phyloP scores from a whole-genome alignment of 1,140 invertebrate genomes.

The Periplaneta americana region DNA sequence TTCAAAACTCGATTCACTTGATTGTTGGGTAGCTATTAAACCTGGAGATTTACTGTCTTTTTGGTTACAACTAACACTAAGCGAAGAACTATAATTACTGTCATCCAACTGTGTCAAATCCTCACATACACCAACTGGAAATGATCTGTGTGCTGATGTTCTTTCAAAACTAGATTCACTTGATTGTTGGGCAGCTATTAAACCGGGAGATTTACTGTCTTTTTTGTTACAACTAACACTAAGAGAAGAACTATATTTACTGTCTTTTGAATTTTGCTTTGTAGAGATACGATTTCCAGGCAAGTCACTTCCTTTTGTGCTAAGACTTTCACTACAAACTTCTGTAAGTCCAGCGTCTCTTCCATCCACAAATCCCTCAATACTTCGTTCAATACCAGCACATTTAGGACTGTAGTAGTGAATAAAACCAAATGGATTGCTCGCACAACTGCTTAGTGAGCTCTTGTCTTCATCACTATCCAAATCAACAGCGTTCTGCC shows the following conservation, averaged over 20 bases:
- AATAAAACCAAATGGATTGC: constrained; percentile 57
- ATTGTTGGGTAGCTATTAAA: not conserved
- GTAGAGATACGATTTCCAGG: not conserved
- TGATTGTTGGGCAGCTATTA: not conserved
- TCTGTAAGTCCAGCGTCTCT: not conserved
- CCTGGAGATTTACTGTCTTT: not conserved
- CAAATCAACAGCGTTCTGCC: constrained; percentile 21
- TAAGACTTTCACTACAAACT: not conserved
- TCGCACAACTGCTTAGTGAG: constrained; percentile 42
- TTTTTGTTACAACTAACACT: not conserved
- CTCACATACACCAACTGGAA: constrained; percentile 52
- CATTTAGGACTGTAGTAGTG: constrained; percentile 48
- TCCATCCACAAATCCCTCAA: not conserved
- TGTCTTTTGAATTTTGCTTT: not conserved
- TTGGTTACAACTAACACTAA: not conserved
- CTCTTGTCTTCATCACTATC: constrained; percentile 25
- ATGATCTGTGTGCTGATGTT: constrained; percentile 12
- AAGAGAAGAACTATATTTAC: not conserved
- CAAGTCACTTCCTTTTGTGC: not conserved
- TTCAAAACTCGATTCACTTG: constrained; percentile 16
- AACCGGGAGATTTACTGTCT: not conserved
- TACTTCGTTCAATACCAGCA: not conserved
- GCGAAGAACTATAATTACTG: too few relatives aligned
- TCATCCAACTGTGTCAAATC: constrained; percentile 55
- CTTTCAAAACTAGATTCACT: constrained; percentile 16